Evolutionary conservation across 2,888 invertebrate genomes (phyloP), one percentile per base, ranked within the genome.

Genomic region (Drosophila setosimentum): DNA sequence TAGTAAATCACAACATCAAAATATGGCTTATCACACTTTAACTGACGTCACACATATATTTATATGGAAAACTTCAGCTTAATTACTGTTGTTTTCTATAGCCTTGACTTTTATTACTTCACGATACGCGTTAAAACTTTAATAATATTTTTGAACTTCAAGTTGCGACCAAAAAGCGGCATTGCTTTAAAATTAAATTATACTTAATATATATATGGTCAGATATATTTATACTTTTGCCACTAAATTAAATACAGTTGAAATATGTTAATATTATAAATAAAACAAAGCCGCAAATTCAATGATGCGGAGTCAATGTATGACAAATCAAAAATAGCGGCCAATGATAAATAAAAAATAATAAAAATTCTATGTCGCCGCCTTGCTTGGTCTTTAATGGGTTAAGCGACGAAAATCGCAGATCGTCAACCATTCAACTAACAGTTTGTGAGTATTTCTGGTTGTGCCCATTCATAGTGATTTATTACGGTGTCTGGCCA

Each of bases 381-480:
- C 10, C 27, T 11, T 18, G 35, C 4, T 59, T 32, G 24, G 58
- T 32, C 53, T 18, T 51, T 74, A 78, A 78, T 66, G 77, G 77
- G 77, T 77, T 77, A 77, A 73, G 32, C 65, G 30, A 40, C 29
- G 16, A 42, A 57, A 42, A 42, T 30, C 16, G 30, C 4, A 61
- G 53, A 49, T 70, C 58, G 37, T 55, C 57, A 67, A 51, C 70
- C 42, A 64, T 62, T 64, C 40, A 37, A 60, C 45, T 62, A 65
- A 60, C 65, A 54, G 50, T 66, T 62, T 50, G 32, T 66, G 35
- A 54, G 40, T 45, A 69, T 67, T 72, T 72, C 59, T 78, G 65
- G 73, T 62, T 70, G 60, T 77, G 77, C 59, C 65, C 74, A 69
- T 75, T 67, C 50, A 66, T 63, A 27, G 51, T 83, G 82, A 85